Base-by-base conservation (phyloP, 2,888 invertebrate genomes). In the Macrophya alboannulata region DNA sequence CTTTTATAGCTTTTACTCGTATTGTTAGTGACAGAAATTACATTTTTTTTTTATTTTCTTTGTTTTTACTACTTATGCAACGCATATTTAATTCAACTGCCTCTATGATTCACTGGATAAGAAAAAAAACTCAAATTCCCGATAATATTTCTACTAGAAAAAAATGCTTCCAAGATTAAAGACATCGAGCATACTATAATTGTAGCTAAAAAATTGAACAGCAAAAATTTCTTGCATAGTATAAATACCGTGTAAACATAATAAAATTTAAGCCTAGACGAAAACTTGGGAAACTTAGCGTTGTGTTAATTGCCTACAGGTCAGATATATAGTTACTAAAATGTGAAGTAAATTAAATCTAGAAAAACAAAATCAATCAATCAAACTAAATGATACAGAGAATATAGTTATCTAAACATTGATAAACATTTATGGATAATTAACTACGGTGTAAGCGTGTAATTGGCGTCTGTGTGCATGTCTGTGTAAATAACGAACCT, bases 401-500 rank as follows among this genome's bases (percentile, higher is more conserved):
- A 62, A 62, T 62, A 40, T 37, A 55, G 55, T 1, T 40, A n/a
- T 55, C n/a, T 83, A 51, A 85, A 85, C 85, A 59, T 55, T 21
- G 48, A 86, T 15, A 74, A 48, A 86, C 76, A 68, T n/a, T 31
- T 59, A 45, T 31, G 17, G 21, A 21, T 84, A 21, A 40, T 25
- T 45, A 81, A 62, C 83, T 83, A 68, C 71, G 17, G 68, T 68
- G 68, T 71, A 68, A 83, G 68, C 71, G 6, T 1, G 17, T 87
- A 86, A 55, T 21, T 25, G 25, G 86, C 81, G 86, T 89, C 86
- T 90, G 89, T 88, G 88, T 90, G 90, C 87, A 85, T 86, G 85
- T 62, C 43, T 81, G 17, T 55, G 37, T 77, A 43, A 12, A 62
- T 43, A 89, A 93, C 93, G 92, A 93, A 93, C 93, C 93, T 93